Evolutionary conservation across 2,113 vertebrate species (phyloP).

Genomic region (Burhinus bistriatus): DNA sequence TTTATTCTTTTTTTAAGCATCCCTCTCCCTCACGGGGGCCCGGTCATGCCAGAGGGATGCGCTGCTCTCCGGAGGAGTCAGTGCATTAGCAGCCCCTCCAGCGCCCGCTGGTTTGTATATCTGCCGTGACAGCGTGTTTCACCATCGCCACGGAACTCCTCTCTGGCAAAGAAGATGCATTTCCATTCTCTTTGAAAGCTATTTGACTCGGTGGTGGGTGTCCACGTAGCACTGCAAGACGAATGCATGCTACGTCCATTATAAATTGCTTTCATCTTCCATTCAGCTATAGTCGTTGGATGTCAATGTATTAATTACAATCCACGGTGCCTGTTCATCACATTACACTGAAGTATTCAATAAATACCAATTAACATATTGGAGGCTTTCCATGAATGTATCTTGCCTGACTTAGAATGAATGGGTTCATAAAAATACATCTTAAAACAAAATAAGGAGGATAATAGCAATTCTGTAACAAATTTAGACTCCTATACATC

Average conservation of each 20-base stretch:
- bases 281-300: not conserved
- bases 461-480: not conserved
- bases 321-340: not conserved
- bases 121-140: not conserved
- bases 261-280: not conserved
- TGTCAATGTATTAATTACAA: conserved; percentile 39
- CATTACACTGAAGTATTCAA: conserved; percentile 13
- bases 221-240: not conserved
- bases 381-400: not conserved
- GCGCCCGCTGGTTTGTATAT: not conserved
- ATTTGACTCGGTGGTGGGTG: not conserved
- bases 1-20: not conserved
- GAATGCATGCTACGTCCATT: not conserved
- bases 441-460: not conserved
- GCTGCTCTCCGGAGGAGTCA: not conserved
- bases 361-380: not conserved
- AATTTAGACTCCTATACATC: not conserved
- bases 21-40: not conserved
- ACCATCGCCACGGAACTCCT: not conserved
- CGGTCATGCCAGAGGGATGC: not conserved
- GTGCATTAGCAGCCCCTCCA: not conserved
- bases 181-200: not conserved
- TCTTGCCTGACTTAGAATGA: not conserved
- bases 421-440: not conserved
- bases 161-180: not conserved